These are phyloP conservation scores for Prolemur simus DNA, from an alignment of 2,113 vertebrate species.

Conservation along the genomic window DNA sequence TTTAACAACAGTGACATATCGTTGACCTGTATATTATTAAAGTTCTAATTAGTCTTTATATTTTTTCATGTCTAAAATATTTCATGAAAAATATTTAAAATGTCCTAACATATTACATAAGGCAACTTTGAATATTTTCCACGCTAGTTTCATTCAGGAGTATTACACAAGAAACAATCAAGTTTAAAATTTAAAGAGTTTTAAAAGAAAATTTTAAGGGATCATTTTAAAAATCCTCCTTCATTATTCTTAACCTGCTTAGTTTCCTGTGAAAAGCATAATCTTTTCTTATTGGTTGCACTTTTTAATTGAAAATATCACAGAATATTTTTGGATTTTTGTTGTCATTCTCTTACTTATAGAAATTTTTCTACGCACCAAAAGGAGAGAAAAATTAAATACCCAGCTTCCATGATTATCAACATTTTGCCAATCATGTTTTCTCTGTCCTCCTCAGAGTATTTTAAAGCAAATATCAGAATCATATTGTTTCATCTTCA, in stretches of 20 bases:
- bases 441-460: not conserved
- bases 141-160: not conserved
- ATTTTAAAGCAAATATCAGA: not conserved
- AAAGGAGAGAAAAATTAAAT: not conserved
- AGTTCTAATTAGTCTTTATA: not conserved
- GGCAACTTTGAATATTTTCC: not conserved
- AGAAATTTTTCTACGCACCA: not conserved
- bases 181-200: constrained; percentile 21
- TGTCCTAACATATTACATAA: constrained; percentile 2
- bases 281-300: not conserved
- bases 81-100: constrained; percentile 17
- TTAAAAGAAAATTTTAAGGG: not conserved
- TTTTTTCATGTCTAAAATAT: not conserved
- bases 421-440: not conserved
- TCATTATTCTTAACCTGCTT: not conserved
- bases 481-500: not conserved
- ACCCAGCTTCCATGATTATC: not conserved
- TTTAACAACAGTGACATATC: not conserved
- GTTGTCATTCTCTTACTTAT: not conserved
- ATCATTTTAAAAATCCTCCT: not conserved
- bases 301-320: constrained; percentile 7
- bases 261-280: not conserved
- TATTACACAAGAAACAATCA: constrained; percentile 13
- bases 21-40: not conserved
- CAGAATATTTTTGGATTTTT: not conserved